Evolutionary conservation across 2,888 invertebrate genomes (phyloP), one percentile per base, ranked within the genome.

Genomic region (Andrena camellia): DNA sequence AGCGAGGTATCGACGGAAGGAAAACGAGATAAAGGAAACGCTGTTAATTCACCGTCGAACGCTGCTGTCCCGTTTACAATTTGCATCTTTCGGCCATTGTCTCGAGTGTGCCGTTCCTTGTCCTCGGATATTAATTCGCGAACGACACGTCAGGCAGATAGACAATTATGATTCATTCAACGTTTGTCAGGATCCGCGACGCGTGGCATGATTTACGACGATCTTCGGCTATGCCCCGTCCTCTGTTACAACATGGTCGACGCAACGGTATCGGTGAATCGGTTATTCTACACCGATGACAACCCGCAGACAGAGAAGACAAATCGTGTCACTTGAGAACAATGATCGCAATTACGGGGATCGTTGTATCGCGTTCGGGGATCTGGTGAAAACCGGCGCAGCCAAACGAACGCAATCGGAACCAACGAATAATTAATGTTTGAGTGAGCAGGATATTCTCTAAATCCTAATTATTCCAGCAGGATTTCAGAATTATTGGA

Each of bases 271-370:
- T 74, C 63, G 68, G 72, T 69, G 66, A 69, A 68, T 76, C 59
- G 81, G 77, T 86, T 84, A 84, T 79, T 81, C 74, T 78, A 69
- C 69, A 67, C 59, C 66, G 68, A 78, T 79, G 77, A 81, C 78
- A 80, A 52, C 79, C 69, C 79, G 79, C 76, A 69, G 60, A 64
- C 79, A 73, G 70, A 29, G 69, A 72, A 78, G 86, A 86, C 84
- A 84, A 84, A 86, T 84, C 75, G 84, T 67, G 82, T 86, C 86
- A 83, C 77, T 74, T 81, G 63, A 78, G 76, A 76, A 87, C 87
- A 87, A 87, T 87, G 78, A 83, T 76, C 67, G 78, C 73, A 83
- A 87, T 87, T 86, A 84, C 72, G 62, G 76, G 54, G 66, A 86
- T 81, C 75, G 83, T 81, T 73, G 78, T 63, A 62, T 79, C 79